These are phyloP conservation scores for Parus major DNA, from an alignment of 2,113 vertebrate genomes.

Conservation along the genomic window DNA sequence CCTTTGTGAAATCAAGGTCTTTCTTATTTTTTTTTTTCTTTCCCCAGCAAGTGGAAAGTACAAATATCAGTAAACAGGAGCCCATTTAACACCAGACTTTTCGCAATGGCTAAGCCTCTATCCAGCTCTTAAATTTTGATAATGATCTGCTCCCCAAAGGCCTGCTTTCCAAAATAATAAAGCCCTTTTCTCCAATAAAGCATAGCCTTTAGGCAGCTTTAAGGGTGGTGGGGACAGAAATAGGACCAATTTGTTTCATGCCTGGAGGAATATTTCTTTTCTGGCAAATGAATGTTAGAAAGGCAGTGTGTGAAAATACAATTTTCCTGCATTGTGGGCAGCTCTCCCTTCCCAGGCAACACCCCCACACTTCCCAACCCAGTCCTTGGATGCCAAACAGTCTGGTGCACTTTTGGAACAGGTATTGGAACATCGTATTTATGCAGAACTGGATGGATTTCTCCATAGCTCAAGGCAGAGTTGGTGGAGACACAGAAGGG, in stretches of 20 bases:
- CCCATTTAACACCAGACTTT: neutral
- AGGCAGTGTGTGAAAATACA: neutral
- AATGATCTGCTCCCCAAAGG: neutral
- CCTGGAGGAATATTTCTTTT: neutral
- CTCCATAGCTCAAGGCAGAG: neutral
- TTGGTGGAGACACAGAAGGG: neutral
- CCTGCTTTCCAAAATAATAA: neutral
- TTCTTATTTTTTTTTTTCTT: neutral
- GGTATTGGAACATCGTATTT: fast-evolving
- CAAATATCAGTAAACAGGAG: neutral
- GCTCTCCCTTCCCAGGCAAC: neutral
- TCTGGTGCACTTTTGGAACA: neutral
- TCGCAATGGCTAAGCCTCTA: neutral
- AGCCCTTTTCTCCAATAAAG: neutral
- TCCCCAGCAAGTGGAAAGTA: neutral
- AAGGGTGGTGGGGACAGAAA: neutral
- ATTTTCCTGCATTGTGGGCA: neutral
- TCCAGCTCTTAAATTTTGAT: neutral
- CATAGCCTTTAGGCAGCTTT: neutral
- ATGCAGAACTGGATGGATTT: neutral
- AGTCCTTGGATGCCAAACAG: neutral
- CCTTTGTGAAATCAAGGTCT: neutral
- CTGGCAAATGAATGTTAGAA: neutral
- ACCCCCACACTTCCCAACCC: neutral
- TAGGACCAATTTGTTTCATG: neutral